Base-by-base conservation (phyloP, 1,140 invertebrate species). In the Drosophila sp. region DNA sequence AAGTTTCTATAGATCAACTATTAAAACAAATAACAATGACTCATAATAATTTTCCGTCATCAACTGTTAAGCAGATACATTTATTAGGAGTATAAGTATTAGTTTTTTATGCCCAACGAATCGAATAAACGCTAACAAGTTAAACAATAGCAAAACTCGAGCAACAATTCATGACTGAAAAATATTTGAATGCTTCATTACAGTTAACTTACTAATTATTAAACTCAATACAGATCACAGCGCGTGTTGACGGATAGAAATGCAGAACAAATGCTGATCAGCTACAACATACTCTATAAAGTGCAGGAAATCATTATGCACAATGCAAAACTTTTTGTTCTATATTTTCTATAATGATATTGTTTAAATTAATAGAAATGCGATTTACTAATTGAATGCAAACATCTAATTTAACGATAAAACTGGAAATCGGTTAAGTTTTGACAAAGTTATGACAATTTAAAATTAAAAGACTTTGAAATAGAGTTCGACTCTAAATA, bases 151-250 rank as follows among this genome's bases (percentile, higher is more conserved):
- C 32, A 21, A 29, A 51, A 18, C 9, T 54, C 46, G 38, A 67
- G 25, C 38, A 59, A 25, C 4, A 34, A 65, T n/a, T 43, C 67
- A 64, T 51, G 41, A 64, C 50, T 51, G 5, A 2, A 73, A 73
- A 73, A 69, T 69, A 62, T 73, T 73, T 73, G 48, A 41, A 34
- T 27, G n/a, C 16, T 32, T 25, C 25, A 73, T 73, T 69, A 61
- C 40, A 69, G 48, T 16, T 14, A 56, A 34, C 16, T 40, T 40
- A 56, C 64, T 69, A 73, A 73, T 73, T 61, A n/a, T 21, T 62
- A 50, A 40, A 16, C 29, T 54, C 32, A 69, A 73, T 38, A 72
- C 7, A 32, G 32, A 53, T 40, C 34, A 11, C 9, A 18, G 48
- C 63, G 70, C 70, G 63, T 67, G 63, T 50, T 13, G 45, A 45